phyloP scores from a whole-genome alignment of 2,797 vertebrate genomes.

The Balearica regulorum region DNA sequence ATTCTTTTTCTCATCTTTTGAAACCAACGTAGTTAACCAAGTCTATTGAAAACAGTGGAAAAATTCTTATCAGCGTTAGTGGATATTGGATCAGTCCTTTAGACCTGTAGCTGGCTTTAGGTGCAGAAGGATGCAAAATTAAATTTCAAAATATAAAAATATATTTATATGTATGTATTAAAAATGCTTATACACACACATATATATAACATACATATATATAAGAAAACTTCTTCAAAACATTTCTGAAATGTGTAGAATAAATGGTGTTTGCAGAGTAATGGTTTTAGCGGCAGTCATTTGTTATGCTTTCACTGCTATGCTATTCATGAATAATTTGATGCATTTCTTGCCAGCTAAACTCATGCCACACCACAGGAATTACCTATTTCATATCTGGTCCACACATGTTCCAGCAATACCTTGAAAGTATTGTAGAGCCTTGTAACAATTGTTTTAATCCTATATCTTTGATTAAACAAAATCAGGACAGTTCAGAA shows the following conservation, averaged over 20 bases:
- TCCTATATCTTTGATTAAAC: background rate
- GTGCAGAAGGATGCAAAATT: background rate
- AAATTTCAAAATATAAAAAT: background rate
- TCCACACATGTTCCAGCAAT: background rate
- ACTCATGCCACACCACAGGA: rapidly evolving
- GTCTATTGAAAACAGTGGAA: background rate
- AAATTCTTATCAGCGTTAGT: background rate
- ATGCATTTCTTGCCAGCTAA: background rate
- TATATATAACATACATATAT: background rate
- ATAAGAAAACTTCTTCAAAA: background rate
- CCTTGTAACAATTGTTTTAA: background rate
- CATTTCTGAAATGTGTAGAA: background rate
- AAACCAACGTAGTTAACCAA: background rate
- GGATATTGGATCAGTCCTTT: background rate
- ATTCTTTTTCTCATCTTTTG: background rate
- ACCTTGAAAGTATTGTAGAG: background rate
- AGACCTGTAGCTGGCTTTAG: background rate
- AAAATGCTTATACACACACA: background rate
- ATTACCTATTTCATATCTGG: background rate
- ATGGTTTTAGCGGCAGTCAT: background rate
- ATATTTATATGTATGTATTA: background rate
- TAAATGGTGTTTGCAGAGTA: background rate
- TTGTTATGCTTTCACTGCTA: background rate
- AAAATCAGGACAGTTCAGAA: background rate
- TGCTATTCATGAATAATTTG: background rate